phyloP scores from a whole-genome alignment of 92 coral and sea anemone species.

The Epizoanthus ramosus region DNA sequence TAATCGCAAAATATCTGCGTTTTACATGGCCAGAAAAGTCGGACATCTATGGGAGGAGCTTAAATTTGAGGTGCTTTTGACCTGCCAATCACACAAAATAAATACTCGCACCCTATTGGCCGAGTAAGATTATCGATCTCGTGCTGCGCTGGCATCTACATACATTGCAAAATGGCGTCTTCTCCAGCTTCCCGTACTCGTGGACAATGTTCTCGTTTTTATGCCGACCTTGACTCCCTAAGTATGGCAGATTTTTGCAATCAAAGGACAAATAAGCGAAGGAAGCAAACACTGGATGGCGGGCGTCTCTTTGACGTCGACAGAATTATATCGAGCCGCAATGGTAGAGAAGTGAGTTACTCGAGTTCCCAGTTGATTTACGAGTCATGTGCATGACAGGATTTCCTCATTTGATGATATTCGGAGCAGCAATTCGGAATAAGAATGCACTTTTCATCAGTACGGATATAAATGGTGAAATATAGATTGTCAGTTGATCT shows the following conservation, averaged over 20 bases:
- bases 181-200: conserved; percentile 8
- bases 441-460: neutral
- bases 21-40: conserved; percentile 27
- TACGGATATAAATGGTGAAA: no score
- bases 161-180: no score
- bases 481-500: no score
- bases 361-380: neutral
- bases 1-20: no score
- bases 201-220: neutral
- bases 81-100: conserved; percentile 28
- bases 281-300: conserved; percentile 9
- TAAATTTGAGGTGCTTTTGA: conserved; percentile 19
- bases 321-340: conserved; percentile 38
- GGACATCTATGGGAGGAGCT: conserved; percentile 34
- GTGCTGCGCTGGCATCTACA: no score
- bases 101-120: conserved; percentile 13
- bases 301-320: conserved; percentile 36
- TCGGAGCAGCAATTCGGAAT: no score
- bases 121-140: no score
- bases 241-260: conserved; percentile 7
- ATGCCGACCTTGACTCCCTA: neutral
- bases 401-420: no score
- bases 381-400: no score
- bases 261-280: neutral
- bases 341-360: conserved; percentile 31